Conservation (phyloP, 2,888 invertebrate genomes). For the Brachyptera putata region DNA sequence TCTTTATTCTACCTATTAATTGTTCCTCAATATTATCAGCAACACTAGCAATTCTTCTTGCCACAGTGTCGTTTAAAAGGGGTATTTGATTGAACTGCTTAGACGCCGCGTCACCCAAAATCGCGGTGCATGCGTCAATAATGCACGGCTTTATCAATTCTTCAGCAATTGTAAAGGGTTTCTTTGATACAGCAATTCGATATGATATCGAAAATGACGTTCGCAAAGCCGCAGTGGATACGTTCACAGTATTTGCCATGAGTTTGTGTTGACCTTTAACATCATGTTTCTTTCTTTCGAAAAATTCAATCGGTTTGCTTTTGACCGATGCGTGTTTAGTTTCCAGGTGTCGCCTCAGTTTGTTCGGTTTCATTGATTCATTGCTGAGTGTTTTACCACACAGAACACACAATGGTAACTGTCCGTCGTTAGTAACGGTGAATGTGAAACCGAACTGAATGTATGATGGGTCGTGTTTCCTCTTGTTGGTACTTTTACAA, state of each 20-base stretch:
- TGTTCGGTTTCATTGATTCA: slow-evolving; percentile 31
- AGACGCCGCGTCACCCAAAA: not conserved
- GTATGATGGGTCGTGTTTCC: slow-evolving; percentile 27
- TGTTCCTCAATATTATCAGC: slow-evolving; percentile 26
- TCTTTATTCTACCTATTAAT: slow-evolving; percentile 21
- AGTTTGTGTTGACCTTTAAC: slow-evolving; percentile 35
- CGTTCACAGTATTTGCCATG: slow-evolving; percentile 29
- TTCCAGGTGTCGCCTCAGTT: slow-evolving; percentile 31
- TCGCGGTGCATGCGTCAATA: not conserved
- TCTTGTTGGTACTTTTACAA: too few species aligned
- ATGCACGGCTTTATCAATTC: not conserved
- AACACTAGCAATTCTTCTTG: slow-evolving; percentile 21
- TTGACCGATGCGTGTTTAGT: slow-evolving; percentile 31
- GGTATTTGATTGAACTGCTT: not conserved
- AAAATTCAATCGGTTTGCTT: slow-evolving; percentile 31
- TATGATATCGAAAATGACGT: slow-evolving; percentile 30
- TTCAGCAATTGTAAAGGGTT: not conserved
- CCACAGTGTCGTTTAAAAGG: slow-evolving; percentile 23
- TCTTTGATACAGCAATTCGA: slow-evolving; percentile 30
- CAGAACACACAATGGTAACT: not conserved
- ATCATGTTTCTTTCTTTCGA: slow-evolving; percentile 31
- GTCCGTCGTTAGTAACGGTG: not conserved
- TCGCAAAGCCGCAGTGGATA: slow-evolving; percentile 27
- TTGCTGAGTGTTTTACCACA: slow-evolving; percentile 4
- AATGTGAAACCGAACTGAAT: not conserved